Base-by-base conservation (phyloP, 2,797 vertebrate genomes). In the Poecilia wingei region DNA sequence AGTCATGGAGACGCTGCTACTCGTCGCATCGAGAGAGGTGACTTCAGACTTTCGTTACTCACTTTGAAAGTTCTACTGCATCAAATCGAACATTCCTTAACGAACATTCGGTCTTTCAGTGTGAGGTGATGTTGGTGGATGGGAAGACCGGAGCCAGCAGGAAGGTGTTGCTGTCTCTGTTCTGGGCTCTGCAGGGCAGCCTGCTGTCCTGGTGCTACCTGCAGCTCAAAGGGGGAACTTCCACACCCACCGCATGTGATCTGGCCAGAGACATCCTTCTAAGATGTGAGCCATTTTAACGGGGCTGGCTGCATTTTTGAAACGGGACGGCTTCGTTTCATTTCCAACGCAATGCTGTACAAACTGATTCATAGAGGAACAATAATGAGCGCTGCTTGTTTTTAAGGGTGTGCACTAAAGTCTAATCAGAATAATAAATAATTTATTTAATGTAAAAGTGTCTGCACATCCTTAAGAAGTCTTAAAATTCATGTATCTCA, bases 131-230 rank as follows among this genome's bases (percentile, higher is more conserved):
- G 96, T 97, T 99, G 95, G 88, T 94, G 85, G 95, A 93, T 51
- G 90, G 89, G 74, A 92, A 92, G 0, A 93, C 94, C 18, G 95
- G 95, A 64, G 95, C 96, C 82, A 96, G 95, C 71, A 95, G 96
- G 84, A 94, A 94, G 0, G 97, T 97, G 84, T 83, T 99, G 83
- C 95, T 97, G 85, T 97, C 97, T 70, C 90, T 99, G 74, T 98
- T 99, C 94, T 99, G 98, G 98, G 97, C 98, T 49, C 97, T 99
- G 70, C 98, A 99, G 90, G 98, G 97, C 46, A 99, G 97, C 87
- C 95, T 99, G 77, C 95, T 99, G 0, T 98, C 98, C 46, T 99
- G 98, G 98, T 98, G 97, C 91, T 98, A 97, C 94, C 95, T 98
- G 87, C 98, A 99, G 80, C 96, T 99, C 43, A 99, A 98, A 95